Conservation (phyloP, 1,140 invertebrate genomes). For the Aphis craccivora region DNA sequence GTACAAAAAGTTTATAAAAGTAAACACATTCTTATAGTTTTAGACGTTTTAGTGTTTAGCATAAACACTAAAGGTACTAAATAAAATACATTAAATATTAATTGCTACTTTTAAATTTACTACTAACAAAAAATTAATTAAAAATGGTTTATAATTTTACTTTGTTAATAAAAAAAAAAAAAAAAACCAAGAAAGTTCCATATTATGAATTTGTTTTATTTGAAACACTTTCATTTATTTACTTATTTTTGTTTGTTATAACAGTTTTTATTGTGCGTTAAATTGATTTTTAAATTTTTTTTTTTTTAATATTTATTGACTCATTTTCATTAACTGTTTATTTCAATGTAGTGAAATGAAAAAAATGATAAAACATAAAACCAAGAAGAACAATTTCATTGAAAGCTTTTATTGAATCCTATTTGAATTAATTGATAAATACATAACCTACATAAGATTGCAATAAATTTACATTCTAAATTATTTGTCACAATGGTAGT, state of each 20-base stretch:
- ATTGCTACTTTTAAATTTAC: neutral
- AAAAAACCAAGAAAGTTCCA: neutral
- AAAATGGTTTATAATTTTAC: neutral
- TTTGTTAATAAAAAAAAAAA: neutral
- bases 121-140: neutral
- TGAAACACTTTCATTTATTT: neutral
- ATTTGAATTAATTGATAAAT: neutral
- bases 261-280: neutral
- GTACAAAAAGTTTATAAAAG: neutral
- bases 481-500: neutral
- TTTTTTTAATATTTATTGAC: neutral
- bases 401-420: neutral
- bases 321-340: neutral
- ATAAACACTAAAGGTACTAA: neutral
- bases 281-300: neutral
- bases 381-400: neutral
- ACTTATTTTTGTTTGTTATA: neutral
- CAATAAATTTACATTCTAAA: conserved; percentile 9
- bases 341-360: neutral
- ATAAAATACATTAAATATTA: neutral
- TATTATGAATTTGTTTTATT: neutral
- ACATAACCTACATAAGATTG: neutral
- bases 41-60: too few relatives aligned
- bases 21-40: neutral
- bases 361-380: neutral